Percentiles rank a stretch among this genome's conserved stretches.
Conservation (phyloP, 2,797 vertebrate genomes). For the Ambastaia sidthimunki region DNA sequence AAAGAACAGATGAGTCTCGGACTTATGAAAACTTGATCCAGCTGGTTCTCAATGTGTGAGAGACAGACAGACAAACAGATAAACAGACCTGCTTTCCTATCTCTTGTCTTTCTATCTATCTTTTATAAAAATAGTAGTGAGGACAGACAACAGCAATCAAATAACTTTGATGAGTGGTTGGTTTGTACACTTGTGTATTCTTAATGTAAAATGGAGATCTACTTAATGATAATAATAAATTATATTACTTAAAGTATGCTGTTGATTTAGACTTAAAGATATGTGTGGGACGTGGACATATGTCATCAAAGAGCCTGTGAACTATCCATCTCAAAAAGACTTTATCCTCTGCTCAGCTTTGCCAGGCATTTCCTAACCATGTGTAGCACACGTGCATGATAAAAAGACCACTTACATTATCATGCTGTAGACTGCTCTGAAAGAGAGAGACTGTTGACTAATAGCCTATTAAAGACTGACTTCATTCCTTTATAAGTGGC, state of each 20-base stretch:
- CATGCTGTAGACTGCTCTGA: conserved; percentile 34
- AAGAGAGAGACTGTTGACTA: conserved; percentile 44
- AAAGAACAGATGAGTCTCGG: conserved; percentile 75
- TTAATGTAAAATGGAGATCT: conserved; percentile 50
- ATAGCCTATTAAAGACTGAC: conserved; percentile 55
- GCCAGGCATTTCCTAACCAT: conserved; percentile 55
- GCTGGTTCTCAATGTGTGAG: conserved; percentile 71
- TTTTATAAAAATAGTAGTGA: conserved; percentile 70
- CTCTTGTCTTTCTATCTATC: conserved; percentile 49
- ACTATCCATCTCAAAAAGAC: neutral
- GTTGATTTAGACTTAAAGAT: conserved; percentile 49
- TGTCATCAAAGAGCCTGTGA: too few relatives aligned
- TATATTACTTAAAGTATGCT: conserved; percentile 39
- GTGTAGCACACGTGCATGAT: conserved; percentile 51
- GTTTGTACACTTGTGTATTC: conserved; percentile 55
- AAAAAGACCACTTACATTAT: conserved; percentile 57
- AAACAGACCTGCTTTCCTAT: conserved; percentile 47
- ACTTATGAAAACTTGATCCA: conserved; percentile 76
- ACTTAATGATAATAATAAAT: conserved; percentile 61
- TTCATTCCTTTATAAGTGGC: conserved; percentile 47
- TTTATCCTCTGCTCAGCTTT: conserved; percentile 33
- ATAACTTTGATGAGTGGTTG: conserved; percentile 55
- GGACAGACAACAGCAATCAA: conserved; percentile 57
- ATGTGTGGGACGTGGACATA: conserved; percentile 2
- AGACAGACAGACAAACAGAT: conserved; percentile 64